phyloP scores from a whole-genome alignment of 2,113 vertebrate species.

The Strigops habroptila region DNA sequence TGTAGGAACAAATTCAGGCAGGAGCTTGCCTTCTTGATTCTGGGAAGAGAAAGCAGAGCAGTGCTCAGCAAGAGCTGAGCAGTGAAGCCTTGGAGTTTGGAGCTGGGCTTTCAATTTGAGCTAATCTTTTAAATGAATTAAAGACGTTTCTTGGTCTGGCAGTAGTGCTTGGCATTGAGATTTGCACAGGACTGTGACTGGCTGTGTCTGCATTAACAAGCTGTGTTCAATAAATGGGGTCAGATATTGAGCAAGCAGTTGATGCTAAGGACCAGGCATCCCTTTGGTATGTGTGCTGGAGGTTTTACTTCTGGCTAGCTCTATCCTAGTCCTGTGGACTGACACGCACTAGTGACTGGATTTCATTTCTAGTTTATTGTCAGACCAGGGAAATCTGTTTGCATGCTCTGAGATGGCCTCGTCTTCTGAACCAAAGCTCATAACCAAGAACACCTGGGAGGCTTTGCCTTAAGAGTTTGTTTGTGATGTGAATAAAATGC shows the following conservation, averaged over 20 bases:
- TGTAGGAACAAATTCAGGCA: not conserved
- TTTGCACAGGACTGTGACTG: not conserved
- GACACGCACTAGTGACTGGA: not conserved
- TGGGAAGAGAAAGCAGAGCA: not conserved
- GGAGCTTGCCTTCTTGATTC: not conserved
- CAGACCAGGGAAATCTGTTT: not conserved
- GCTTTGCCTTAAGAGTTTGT: not conserved
- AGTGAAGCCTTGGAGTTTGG: not conserved
- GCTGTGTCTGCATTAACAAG: not conserved
- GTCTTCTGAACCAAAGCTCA: not conserved
- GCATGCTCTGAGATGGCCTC: not conserved
- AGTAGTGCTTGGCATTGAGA: not conserved
- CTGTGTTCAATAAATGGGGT: not conserved
- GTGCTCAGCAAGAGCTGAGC: not conserved
- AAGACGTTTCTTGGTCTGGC: not conserved
- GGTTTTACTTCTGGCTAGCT: not conserved
- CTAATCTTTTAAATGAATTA: not conserved
- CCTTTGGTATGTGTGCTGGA: not conserved
- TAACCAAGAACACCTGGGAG: not conserved
- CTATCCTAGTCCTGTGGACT: not conserved
- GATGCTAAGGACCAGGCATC: not conserved
- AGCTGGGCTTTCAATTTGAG: not conserved
- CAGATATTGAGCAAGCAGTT: not conserved
- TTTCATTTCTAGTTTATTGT: not conserved
- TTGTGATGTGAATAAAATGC: not conserved